Evolutionary conservation across 2,797 vertebrate genomes (phyloP), one percentile per base, ranked within the genome.

Genomic region (Hirundo rustica): DNA sequence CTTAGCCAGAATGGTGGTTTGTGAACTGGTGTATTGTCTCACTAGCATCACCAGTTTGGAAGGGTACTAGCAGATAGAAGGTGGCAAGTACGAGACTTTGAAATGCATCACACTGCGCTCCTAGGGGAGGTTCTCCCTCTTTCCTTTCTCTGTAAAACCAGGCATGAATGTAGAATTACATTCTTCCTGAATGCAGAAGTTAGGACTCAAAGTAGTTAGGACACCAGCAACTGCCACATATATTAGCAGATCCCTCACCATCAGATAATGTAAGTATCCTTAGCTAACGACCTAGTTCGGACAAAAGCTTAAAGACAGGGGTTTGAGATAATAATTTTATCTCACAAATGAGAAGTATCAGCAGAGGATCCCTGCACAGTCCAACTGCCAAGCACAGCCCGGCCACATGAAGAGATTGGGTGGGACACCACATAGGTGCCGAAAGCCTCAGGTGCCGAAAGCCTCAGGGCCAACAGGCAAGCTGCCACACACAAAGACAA

Each of bases 391-490:
- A 58, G 38, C 32, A 15, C 2, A 26, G 30, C n/a, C 60, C 64
- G 60, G 32, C 0, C 2, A 45, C n/a, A 53, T 2, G 2, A 21
- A 42, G 50, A 77, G n/a, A 32, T 51, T 0, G 0, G 3, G 16
- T 5, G 0, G 12, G 18, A 26, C 77, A 47, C 34, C 54, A n/a
- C 1, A 0, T 7, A 34, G 38, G 38, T 5, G 1, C 34, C 0
- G 0, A 86, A 65, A 87, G 30, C 32, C 22, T 70, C 2, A 0
- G 15, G 40, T 5, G 1, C 34, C 0, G 0, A 86, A 65, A 87
- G 30, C 32, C 22, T 67, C 2, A 0, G 15, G 36, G 30, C 54
- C 44, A 64, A 32, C 45, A 26, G 53, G 82, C 57, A 50, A 34
- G 57, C 23, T 88, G 54, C 60, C 75, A 78, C 2, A 1, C 15